Conservation (phyloP, 64 coral and sea anemone genomes). For the Montipora sp. region DNA sequence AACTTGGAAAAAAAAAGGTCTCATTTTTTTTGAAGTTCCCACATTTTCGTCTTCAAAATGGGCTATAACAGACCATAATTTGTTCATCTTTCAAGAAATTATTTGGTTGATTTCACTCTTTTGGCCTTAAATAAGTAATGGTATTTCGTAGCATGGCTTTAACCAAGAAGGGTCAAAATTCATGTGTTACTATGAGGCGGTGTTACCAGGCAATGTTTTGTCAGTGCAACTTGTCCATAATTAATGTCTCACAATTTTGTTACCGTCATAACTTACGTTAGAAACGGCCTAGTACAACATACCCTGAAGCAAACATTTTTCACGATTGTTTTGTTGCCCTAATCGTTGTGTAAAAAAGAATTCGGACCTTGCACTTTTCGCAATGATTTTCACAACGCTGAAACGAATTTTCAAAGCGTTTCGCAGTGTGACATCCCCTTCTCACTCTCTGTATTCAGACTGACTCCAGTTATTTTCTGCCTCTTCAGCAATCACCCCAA, state of each 20-base stretch:
- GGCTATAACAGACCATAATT: too few relatives aligned
- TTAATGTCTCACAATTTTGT: background rate
- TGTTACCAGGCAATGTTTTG: background rate
- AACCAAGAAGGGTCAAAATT: background rate
- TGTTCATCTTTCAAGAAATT: too few relatives aligned
- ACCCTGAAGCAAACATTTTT: constrained; percentile 15
- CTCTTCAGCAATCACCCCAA: background rate
- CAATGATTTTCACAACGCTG: constrained; percentile 8
- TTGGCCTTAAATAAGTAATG: too few relatives aligned
- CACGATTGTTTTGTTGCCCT: background rate
- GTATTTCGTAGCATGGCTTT: background rate
- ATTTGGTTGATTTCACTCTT: too few relatives aligned
- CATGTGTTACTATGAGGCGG: background rate
- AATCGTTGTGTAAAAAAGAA: background rate
- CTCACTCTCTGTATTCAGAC: constrained; percentile 2
- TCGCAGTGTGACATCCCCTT: background rate
- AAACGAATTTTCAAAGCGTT: constrained; percentile 9
- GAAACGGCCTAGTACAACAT: background rate
- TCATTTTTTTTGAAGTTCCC: too few relatives aligned
- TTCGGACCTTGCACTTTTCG: background rate
- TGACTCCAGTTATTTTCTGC: background rate
- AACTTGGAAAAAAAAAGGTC: too few relatives aligned
- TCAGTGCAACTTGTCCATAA: background rate
- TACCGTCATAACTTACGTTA: background rate
- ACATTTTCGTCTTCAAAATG: too few relatives aligned